Conservation (phyloP, 2,797 vertebrate species). For the Mormyrus hasselquistii region DNA sequence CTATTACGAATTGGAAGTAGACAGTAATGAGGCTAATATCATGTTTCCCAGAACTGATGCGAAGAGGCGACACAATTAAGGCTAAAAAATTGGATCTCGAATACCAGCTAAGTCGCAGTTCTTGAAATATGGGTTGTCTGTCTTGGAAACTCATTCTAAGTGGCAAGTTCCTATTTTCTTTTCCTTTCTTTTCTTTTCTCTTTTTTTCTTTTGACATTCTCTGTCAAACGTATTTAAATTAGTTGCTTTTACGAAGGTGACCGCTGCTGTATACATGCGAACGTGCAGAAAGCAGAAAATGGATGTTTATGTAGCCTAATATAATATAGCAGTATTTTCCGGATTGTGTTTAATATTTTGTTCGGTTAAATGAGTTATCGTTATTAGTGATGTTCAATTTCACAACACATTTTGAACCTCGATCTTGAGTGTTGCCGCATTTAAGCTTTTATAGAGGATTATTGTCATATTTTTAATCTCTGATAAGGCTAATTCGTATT, state of each 20-base stretch:
- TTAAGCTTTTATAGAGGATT: background rate
- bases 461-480: background rate
- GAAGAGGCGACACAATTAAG: background rate
- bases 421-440: background rate
- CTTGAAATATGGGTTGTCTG: background rate
- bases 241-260: background rate
- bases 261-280: background rate
- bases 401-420: background rate
- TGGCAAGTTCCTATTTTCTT: background rate
- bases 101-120: background rate
- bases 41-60: background rate
- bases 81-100: background rate
- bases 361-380: background rate
- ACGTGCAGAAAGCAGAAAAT: background rate
- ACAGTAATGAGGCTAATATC: background rate
- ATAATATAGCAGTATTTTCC: background rate
- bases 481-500: background rate
- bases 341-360: background rate
- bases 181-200: background rate
- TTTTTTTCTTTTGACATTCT: background rate
- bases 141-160: background rate
- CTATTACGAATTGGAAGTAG: background rate
- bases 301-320: background rate
- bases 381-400: background rate
- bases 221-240: background rate